These are phyloP conservation scores for Yponomeuta plumbellus DNA, from an alignment of 2,888 invertebrate species.

Conservation along the genomic window DNA sequence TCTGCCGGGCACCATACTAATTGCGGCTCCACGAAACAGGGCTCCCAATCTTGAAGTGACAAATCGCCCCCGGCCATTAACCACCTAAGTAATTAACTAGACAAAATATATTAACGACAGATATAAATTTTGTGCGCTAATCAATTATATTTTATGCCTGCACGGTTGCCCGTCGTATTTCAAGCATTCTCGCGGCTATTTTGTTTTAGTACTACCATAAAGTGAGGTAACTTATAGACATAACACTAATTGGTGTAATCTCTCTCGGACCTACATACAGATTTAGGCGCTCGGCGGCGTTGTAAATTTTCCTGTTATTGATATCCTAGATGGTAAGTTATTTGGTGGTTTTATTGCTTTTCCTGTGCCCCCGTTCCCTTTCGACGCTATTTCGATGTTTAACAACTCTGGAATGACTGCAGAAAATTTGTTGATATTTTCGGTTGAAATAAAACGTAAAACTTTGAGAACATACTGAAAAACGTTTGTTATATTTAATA, in stretches of 20 bases:
- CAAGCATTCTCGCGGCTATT: not conserved
- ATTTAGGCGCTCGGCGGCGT: not conserved
- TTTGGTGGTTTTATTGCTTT: too few species aligned
- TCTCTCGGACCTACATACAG: constrained; percentile 2
- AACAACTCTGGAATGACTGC: too few species aligned
- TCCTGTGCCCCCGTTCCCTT: too few species aligned
- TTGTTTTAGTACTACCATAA: constrained; percentile 10
- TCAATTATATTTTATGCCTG: constrained; percentile 37
- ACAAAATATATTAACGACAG: constrained; percentile 23
- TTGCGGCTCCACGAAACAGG: not conserved
- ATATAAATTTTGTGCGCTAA: constrained; percentile 35
- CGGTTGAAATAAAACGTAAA: too few species aligned
- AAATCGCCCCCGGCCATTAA: constrained; percentile 18
- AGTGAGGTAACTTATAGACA: constrained; percentile 8
- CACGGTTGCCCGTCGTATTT: not conserved
- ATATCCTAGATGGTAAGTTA: not conserved
- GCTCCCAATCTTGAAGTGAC: constrained; percentile 16
- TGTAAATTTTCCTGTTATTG: not conserved
- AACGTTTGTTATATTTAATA: too few species aligned
- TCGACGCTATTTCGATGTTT: too few species aligned
- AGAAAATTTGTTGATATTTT: too few species aligned
- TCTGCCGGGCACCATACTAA: too few species aligned
- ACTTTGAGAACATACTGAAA: too few species aligned
- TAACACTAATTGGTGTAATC: constrained; percentile 8
- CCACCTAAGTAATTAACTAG: constrained; percentile 29